phyloP scores from a whole-genome alignment of 2,888 invertebrate genomes.

The Pachydiplax longipennis region DNA sequence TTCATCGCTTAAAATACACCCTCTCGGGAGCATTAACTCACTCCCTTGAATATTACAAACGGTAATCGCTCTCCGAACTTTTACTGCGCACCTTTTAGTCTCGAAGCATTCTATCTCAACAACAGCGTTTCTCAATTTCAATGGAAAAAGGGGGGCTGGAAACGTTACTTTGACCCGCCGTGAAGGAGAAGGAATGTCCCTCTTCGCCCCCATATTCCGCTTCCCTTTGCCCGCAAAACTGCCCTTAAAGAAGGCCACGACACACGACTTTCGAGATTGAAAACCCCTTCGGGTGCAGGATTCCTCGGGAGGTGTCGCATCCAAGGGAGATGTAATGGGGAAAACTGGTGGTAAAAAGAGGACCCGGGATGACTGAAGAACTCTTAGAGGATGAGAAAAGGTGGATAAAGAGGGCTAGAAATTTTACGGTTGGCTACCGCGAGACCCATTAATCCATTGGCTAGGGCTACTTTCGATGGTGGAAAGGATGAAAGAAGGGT shows the following conservation, averaged over 20 bases:
- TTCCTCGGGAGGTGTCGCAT: background rate
- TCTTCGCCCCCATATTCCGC: background rate
- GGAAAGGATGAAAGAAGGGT: background rate
- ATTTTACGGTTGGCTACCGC: background rate
- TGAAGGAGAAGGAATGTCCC: background rate
- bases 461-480: background rate
- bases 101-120: background rate
- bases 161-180: background rate
- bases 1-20: background rate
- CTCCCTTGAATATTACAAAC: background rate
- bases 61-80: background rate
- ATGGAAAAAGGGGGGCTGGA: background rate
- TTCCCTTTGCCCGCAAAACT: background rate
- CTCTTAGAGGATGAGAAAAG: background rate
- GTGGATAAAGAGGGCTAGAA: background rate
- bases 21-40: too few species aligned
- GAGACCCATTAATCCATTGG: background rate
- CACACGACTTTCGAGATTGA: background rate
- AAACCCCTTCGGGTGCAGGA: background rate
- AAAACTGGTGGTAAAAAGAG: background rate
- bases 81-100: background rate
- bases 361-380: background rate
- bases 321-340: background rate
- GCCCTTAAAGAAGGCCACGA: background rate
- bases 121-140: background rate